These are phyloP conservation scores for Brenthis hecate DNA, from an alignment of 2,888 invertebrate species.

Conservation along the genomic window DNA sequence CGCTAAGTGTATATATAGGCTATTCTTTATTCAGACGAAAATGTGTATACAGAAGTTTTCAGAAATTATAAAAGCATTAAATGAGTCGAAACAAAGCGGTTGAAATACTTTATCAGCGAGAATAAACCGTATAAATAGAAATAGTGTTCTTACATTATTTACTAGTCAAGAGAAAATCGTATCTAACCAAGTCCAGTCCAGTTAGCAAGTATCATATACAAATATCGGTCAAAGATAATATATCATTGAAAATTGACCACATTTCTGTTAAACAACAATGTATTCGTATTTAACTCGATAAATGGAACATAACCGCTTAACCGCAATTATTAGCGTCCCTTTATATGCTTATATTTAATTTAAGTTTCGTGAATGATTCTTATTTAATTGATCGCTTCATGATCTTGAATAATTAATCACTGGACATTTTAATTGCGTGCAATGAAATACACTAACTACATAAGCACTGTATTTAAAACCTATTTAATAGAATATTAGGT, in stretches of 20 bases:
- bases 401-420: constrained; percentile 10
- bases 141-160: too few relatives aligned
- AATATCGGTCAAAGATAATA: constrained; percentile 8
- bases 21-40: too few relatives aligned
- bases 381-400: constrained; percentile 16
- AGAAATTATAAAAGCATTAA: too few relatives aligned
- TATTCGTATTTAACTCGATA: constrained; percentile 11
- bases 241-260: constrained; percentile 14
- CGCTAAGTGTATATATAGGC: too few relatives aligned
- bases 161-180: too few relatives aligned
- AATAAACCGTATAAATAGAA: too few relatives aligned
- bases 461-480: not conserved
- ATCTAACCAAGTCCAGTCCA: not conserved
- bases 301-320: constrained; percentile 20
- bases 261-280: constrained; percentile 2
- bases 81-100: too few relatives aligned
- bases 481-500: constrained; percentile 12
- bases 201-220: not conserved
- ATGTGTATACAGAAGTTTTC: too few relatives aligned
- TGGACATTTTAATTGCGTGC: constrained; percentile 29
- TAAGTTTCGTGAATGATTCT: constrained; percentile 15
- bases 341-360: constrained; percentile 1
- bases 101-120: too few relatives aligned
- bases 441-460: constrained; percentile 12
- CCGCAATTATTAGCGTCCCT: constrained; percentile 11